Evolutionary conservation across 1,140 invertebrate genomes (phyloP).

Genomic region (Frieseomelitta varia): DNA sequence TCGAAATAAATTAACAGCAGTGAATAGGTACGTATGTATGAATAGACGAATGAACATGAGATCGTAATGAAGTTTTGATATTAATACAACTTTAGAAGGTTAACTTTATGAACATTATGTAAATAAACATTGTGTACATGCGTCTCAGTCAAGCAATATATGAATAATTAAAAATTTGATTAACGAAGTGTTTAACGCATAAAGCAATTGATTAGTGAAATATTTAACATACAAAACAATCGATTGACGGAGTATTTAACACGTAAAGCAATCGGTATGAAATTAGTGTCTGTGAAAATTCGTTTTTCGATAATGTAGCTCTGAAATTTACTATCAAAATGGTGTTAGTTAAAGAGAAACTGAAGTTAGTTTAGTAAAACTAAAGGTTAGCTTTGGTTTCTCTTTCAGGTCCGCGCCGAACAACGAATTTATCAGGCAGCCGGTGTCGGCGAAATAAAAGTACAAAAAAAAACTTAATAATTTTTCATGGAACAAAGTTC

Average conservation of each 20-base stretch:
- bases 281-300: neutral
- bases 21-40: neutral
- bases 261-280: neutral
- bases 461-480: neutral
- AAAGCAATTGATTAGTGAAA: neutral
- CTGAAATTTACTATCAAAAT: neutral
- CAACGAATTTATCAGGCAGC: neutral
- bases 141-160: neutral
- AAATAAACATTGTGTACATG: neutral
- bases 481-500: neutral
- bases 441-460: neutral
- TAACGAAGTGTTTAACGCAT: neutral
- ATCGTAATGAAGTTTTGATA: neutral
- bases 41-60: neutral
- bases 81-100: neutral
- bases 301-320: neutral
- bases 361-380: too few species aligned
- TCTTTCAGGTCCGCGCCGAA: neutral
- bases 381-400: neutral
- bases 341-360: too few species aligned
- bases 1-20: neutral
- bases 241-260: neutral
- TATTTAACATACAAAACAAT: neutral
- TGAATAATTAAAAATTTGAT: neutral
- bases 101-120: neutral